A percentile compares a stretch with the other conserved stretches of the same genome.
These are phyloP conservation scores for Rutpela maculata DNA, from an alignment of 2,888 invertebrate genomes.

Conservation along the genomic window DNA sequence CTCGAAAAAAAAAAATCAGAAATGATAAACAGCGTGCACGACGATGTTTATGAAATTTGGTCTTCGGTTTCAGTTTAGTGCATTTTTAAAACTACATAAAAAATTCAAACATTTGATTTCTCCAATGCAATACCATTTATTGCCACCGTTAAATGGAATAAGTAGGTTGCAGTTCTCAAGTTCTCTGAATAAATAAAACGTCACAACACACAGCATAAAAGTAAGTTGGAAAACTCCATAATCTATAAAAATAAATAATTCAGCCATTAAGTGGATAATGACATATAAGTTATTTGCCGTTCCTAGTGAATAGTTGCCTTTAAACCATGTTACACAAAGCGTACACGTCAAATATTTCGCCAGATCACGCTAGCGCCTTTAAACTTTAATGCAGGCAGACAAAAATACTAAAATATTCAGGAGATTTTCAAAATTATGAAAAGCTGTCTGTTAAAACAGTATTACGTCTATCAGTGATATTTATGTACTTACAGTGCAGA, in stretches of 20 bases:
- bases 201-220: not conserved
- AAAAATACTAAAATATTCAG: not conserved
- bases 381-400: not conserved
- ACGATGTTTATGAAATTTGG: no score
- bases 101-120: no score
- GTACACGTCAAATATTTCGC: not conserved
- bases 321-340: not conserved
- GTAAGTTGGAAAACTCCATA: not conserved
- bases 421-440: not conserved
- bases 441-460: no score
- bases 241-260: slow-evolving; percentile 2
- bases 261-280: not conserved
- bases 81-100: no score
- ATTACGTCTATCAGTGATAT: no score
- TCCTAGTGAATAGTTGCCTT: slow-evolving; percentile 2
- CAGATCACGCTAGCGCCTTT: not conserved
- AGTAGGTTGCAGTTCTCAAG: not conserved
- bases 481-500: no score
- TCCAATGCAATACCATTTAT: not conserved
- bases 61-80: no score
- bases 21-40: no score
- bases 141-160: not conserved
- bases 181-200: not conserved
- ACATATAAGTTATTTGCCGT: not conserved
- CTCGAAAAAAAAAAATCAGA: no score